A percentile compares a stretch with the other conserved stretches of the same genome.
phyloP scores from a whole-genome alignment of 1,140 invertebrate species.

The Helicoverpa zea region DNA sequence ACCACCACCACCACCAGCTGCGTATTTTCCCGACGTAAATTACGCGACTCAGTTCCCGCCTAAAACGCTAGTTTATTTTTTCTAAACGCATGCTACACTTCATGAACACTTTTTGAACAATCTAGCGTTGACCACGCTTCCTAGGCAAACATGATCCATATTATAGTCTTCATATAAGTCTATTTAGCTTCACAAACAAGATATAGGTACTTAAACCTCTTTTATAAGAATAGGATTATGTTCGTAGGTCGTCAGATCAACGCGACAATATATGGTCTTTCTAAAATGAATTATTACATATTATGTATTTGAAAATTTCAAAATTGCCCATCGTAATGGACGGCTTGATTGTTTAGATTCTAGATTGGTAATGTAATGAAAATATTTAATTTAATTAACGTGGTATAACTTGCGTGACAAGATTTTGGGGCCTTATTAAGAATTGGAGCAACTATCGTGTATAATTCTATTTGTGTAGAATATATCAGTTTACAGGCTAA shows the following conservation, averaged over 20 bases:
- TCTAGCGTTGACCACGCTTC: too few species aligned
- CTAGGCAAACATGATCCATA: not conserved
- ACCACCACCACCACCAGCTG: too few species aligned
- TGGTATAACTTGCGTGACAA: not conserved
- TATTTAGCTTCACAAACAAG: not conserved
- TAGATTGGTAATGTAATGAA: not conserved
- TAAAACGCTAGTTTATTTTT: too few species aligned
- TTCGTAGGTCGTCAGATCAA: not conserved
- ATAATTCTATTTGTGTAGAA: constrained; percentile 21
- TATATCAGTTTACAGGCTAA: constrained; percentile 3
- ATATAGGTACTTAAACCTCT: too few species aligned
- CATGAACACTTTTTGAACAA: too few species aligned
- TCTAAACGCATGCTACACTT: too few species aligned
- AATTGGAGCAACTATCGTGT: not conserved
- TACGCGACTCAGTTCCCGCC: too few species aligned
- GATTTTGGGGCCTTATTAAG: constrained; percentile 8
- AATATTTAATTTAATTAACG: not conserved
- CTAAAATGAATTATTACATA: constrained; percentile 24
- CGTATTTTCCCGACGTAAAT: too few species aligned
- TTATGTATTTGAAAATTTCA: not conserved
- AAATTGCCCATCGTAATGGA: constrained; percentile 30
- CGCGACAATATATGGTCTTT: not conserved
- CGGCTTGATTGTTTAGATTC: constrained; percentile 16
- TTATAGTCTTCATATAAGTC: not conserved
- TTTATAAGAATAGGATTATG: not conserved